Percentiles rank a stretch among this genome's conserved stretches.
Evolutionary conservation across 2,797 vertebrate species (phyloP).

Genomic region (Podarcis siculus): DNA sequence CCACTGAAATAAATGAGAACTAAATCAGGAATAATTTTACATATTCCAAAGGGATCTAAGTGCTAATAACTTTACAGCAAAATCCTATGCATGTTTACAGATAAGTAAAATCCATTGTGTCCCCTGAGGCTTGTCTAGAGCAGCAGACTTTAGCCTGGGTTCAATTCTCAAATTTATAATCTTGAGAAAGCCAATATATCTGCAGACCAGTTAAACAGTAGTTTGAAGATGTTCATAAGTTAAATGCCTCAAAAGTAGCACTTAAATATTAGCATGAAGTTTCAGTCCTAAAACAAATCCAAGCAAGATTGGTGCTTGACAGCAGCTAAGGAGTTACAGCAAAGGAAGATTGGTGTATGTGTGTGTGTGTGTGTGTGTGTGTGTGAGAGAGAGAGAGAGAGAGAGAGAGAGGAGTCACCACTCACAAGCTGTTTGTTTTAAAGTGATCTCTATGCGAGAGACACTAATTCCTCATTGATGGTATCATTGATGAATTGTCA

Average conservation of each 20-base stretch:
- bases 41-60: no score
- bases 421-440: neutral
- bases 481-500: fast-evolving
- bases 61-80: no score
- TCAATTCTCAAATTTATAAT: neutral
- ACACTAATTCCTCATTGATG: fast-evolving
- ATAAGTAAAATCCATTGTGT: no score
- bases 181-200: neutral
- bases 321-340: neutral
- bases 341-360: no score
- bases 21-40: no score
- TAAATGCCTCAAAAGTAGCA: neutral
- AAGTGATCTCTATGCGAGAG: neutral
- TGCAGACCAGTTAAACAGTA: neutral
- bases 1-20: no score
- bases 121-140: no score
- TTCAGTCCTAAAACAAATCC: neutral
- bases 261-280: no score
- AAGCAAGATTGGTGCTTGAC: neutral
- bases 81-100: no score
- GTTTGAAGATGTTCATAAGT: neutral
- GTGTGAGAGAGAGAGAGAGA: no score
- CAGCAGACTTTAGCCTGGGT: no score
- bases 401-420: neutral
- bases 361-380: no score